Base-by-base conservation (phyloP, 2,888 invertebrate species). In the Cheilosia vulpina region DNA sequence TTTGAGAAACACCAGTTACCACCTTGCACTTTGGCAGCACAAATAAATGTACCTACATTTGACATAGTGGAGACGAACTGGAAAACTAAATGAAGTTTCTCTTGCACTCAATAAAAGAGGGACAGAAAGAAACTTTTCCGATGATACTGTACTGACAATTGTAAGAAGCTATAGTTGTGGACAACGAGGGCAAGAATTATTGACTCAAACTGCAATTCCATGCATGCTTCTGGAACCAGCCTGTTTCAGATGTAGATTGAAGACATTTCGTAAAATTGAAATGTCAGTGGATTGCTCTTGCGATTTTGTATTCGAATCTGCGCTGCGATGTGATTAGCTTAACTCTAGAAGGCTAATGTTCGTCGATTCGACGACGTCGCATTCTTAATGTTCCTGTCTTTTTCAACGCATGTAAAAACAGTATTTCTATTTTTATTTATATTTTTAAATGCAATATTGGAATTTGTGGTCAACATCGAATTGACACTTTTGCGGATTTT, bases 11-110 rank as follows among this genome's bases (percentile, higher is more conserved):
- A 47, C 55, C 4, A 45, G 21, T 11, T 34, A 34, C 45, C 21
- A 50, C 69, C 69, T 53, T 66, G 53, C 66, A 53, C 41, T 66
- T 53, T 21, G 15, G 38, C 38, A 38, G 38, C 38, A 38, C 13
- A 13, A 0, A 38, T 6, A 58, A 69, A 27, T 43, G 47, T 38
- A 31, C n/a, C n/a, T n/a, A n/a, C 47, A 72, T 72, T 79, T 60
- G 65, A 38, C 71, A 52, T 13, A n/a, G 47, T 24, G 55, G 50
- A 69, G 63, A 60, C 43, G 24, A 68, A 68, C n/a, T 60, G 62
- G 68, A 38, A 60, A 68, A 77, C 55, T 52, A 52, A 38, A 41
- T 66, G 62, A 53, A 77, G 45, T 69, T 68, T 77, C 62, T 77
- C 68, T 53, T 55, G 11, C 31, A 38, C 53, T 21, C 17, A 53